Conservation (phyloP, 2,113 vertebrate species). For the Indicator indicator region DNA sequence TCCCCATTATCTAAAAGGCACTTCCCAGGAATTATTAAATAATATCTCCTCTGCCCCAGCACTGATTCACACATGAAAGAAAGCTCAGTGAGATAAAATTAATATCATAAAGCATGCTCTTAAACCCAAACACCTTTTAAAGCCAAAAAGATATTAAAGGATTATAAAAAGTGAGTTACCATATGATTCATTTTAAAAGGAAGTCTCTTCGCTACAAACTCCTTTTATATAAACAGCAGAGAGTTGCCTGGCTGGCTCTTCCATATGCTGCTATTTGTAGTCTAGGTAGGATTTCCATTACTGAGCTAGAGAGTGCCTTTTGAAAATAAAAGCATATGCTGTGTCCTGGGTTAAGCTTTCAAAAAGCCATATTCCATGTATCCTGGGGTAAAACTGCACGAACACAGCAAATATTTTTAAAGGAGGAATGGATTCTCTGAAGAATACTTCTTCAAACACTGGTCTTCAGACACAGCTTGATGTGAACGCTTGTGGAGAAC, state of each 20-base stretch:
- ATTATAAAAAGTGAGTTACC: conserved; percentile 55
- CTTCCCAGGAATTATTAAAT: conserved; percentile 43
- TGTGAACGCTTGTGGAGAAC: conserved; percentile 29
- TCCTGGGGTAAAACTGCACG: conserved; percentile 19
- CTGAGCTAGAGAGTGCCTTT: background rate
- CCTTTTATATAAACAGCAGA: conserved; percentile 25
- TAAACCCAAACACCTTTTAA: conserved; percentile 14
- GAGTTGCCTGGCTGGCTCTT: conserved; percentile 4
- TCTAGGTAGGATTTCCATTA: conserved; percentile 46
- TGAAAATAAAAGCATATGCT: background rate
- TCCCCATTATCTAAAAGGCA: conserved; percentile 13
- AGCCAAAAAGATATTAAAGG: conserved; percentile 15
- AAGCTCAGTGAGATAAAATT: background rate
- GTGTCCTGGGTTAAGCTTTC: conserved; percentile 22
- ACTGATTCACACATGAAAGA: conserved; percentile 14
- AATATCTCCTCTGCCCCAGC: conserved; percentile 1
- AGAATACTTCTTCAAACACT: conserved; percentile 17
- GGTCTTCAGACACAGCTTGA: background rate
- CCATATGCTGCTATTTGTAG: background rate
- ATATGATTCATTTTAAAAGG: conserved; percentile 49
- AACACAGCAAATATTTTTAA: background rate
- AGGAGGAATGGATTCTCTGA: background rate
- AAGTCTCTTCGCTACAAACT: conserved; percentile 34
- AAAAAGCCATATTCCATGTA: conserved; percentile 7
- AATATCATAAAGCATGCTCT: conserved; percentile 32